Conservation (phyloP, 64 coral and sea anemone genomes). For the Pocillopora damicornis region DNA sequence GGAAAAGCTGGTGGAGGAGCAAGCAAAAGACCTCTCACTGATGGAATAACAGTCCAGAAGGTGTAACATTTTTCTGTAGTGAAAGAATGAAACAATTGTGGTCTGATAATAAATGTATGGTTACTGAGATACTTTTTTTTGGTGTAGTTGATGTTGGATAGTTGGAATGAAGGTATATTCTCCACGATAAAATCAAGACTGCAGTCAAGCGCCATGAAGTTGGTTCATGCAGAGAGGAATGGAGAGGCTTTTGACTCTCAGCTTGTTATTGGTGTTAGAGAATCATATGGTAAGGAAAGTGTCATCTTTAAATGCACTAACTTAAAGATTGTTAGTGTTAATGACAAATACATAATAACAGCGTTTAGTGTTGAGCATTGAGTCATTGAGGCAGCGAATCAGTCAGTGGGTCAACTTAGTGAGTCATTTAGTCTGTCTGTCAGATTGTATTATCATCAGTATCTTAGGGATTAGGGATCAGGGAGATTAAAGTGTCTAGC, state of each 20-base stretch:
- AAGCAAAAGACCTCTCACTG: conserved; percentile 78
- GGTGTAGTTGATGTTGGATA: conserved; percentile 85
- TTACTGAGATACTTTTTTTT: neutral
- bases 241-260: conserved; percentile 99
- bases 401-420: no score
- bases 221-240: conserved; percentile 95
- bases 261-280: conserved; percentile 95
- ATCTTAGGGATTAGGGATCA: no score
- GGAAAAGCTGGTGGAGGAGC: conserved; percentile 81
- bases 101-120: neutral
- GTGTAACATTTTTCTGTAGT: conserved; percentile 9
- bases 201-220: conserved; percentile 97
- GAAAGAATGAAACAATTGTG: neutral
- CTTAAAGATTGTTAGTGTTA: no score
- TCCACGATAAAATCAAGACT: conserved; percentile 75
- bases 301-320: neutral
- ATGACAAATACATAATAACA: no score
- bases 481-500: no score
- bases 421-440: no score
- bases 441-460: no score
- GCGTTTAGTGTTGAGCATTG: no score
- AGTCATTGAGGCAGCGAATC: no score
- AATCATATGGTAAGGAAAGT: conserved; percentile 81
- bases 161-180: conserved; percentile 97
- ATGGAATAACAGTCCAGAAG: conserved; percentile 86